A percentile compares a stretch with the other conserved stretches of the same genome.
Evolutionary conservation across 2,888 invertebrate species (phyloP).

Genomic region (Hydrotaea cyrtoneurina): DNA sequence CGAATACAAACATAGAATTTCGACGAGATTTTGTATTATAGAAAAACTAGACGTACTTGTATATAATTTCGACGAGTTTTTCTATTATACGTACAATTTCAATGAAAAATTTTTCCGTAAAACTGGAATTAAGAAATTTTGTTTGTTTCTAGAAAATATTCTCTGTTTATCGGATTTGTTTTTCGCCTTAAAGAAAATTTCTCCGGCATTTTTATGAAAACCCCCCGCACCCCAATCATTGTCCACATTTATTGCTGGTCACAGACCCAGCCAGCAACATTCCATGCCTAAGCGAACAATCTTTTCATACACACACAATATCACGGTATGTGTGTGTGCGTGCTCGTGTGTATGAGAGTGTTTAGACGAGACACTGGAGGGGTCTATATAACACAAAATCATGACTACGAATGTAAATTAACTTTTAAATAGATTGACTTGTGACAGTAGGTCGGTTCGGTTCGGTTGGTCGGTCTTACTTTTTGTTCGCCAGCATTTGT

Average conservation of each 20-base stretch:
- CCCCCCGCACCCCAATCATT: no score
- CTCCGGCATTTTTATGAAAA: no score
- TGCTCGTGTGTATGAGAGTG: background rate
- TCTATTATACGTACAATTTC: no score
- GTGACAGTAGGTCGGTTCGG: conserved; percentile 45
- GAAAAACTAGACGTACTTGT: no score
- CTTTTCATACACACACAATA: background rate
- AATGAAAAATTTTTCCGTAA: no score
- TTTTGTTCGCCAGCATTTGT: background rate
- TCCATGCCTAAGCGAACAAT: background rate
- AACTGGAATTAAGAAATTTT: no score
- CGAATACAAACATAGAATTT: no score
- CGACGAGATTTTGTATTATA: no score
- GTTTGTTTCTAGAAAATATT: no score
- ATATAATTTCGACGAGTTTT: no score
- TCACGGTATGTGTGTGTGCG: background rate
- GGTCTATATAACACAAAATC: background rate
- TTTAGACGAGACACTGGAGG: background rate
- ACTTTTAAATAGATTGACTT: conserved; percentile 55
- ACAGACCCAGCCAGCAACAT: background rate
- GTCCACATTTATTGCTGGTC: background rate
- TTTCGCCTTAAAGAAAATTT: no score
- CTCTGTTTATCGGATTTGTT: no score
- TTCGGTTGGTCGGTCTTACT: background rate
- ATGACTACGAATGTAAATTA: conserved; percentile 55